These are phyloP conservation scores for Platalea minor DNA, from an alignment of 2,797 vertebrate species.

Conservation along the genomic window DNA sequence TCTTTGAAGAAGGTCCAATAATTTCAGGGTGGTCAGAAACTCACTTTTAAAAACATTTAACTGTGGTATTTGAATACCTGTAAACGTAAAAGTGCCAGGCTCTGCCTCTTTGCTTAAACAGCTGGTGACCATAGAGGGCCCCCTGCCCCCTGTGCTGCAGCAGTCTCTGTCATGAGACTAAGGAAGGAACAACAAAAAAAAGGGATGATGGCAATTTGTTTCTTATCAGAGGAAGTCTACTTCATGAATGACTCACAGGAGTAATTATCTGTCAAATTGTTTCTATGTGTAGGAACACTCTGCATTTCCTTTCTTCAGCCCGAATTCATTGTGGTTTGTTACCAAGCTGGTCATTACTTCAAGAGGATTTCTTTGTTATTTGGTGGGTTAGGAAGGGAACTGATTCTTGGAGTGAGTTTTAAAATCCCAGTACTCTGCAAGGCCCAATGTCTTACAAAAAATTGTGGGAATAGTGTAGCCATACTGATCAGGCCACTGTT, in stretches of 20 bases:
- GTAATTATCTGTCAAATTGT: slow-evolving; percentile 26
- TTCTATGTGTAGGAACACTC: neutral
- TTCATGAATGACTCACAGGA: slow-evolving; percentile 24
- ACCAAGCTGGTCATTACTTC: neutral
- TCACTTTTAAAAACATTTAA: neutral
- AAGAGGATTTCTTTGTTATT: neutral
- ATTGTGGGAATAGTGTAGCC: neutral
- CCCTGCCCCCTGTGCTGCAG: neutral
- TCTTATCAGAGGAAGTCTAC: slow-evolving; percentile 33
- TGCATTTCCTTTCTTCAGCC: neutral
- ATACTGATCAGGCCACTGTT: neutral
- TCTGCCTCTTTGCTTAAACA: neutral
- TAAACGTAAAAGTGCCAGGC: neutral
- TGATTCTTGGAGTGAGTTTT: neutral
- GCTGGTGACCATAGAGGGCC: neutral
- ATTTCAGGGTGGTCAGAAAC: neutral
- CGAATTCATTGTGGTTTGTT: neutral
- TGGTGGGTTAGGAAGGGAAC: neutral
- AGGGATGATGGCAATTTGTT: neutral
- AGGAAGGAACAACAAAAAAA: neutral
- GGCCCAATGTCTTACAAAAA: neutral
- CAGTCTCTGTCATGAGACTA: neutral
- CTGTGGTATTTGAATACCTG: neutral
- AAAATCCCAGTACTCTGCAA: neutral
- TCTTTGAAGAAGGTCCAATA: neutral